Evolutionary conservation across 2,797 vertebrate species (phyloP), one percentile per base, ranked within the genome.

Genomic region (Danio choprae): DNA sequence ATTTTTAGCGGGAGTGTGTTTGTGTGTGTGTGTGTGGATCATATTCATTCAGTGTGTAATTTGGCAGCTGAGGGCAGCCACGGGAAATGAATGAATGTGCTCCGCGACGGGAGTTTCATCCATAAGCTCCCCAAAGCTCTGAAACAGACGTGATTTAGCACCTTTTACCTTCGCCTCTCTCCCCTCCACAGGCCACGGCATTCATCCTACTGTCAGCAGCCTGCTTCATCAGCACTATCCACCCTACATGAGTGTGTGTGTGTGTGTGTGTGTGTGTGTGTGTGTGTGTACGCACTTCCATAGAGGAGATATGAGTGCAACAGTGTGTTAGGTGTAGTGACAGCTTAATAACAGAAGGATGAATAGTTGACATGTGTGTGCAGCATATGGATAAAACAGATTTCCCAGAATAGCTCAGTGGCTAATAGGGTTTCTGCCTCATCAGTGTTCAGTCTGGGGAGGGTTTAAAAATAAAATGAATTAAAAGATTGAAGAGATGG

Each of bases 141-240:
- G 74, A 81, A 87, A 81, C 81, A 80, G 81, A 77, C 75, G 63
- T 87, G 87, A 89, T 88, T 89, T 89, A 88, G 81, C 86, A 87
- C 86, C 83, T 84, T 81, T 85, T 81, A 83, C 75, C 71, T 64
- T 77, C 76, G 55, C 79, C 80, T 73, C 55, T 72, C 43, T 77
- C 63, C 13, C 63, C 65, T 73, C 80, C 74, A 60, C 51, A 71
- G 53, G 69, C 80, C 80, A 77, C 69, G 68, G 81, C 82, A 85
- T 87, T 84, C 83, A 86, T 87, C 84, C 82, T 83, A 71, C 70
- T 84, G 84, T 87, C 83, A 83, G 56, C 56, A 55, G 60, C 79
- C 56, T 87, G 85, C 88, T 81, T 85, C 81, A 72, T 89, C 86
- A 87, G 88, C 88, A 87, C 65, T 46, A 51, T 64, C 50, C 36